Base-by-base conservation (phyloP, 1,140 invertebrate species). In the Paramacrobiotus metropolitanus region DNA sequence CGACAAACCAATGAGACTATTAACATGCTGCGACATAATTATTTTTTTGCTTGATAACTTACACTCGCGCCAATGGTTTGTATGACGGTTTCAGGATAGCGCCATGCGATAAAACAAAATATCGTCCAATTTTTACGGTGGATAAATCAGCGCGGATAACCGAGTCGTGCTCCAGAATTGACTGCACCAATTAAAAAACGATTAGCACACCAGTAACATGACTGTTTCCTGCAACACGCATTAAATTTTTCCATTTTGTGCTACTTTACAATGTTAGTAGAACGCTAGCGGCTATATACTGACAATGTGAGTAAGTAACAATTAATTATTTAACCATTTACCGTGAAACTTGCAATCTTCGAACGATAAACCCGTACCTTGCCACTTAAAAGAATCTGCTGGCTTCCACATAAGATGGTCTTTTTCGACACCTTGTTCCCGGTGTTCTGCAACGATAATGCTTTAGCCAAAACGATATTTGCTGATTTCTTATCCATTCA, bases 391-490 rank as follows among this genome's bases (percentile, higher is more conserved):
- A 55, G 48, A 28, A 55, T 55, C 48, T 55, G 48, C 48, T 55
- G 48, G 28, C 48, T 55, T 15, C 48, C 48, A 24, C 48, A 55
- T 55, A 55, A 55, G 24, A 55, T 55, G 9, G 48, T 55, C 48
- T 55, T 55, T 24, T 55, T 55, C 4, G 15, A 20, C 15, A 55
- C 48, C 24, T 55, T 55, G 48, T 55, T 55, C 24, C 48, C 48
- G 4, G 48, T 55, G 24, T 55, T 55, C 48, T 55, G 24, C 24
- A n/a, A 9, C 9, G 34, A 40, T 28, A 24, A 55, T 28, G 15
- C 9, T 9, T 55, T 24, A 20, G 24, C 48, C 48, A 55, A 55
- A 9, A 40, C n/a, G n/a, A n/a, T n/a, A n/a, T n/a, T n/a, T n/a
- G n/a, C n/a, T n/a, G n/a, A n/a, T n/a, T n/a, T n/a, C n/a, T n/a